These are phyloP conservation scores for Gymnothorax javanicus DNA, from an alignment of 2,797 vertebrate genomes.

Conservation along the genomic window DNA sequence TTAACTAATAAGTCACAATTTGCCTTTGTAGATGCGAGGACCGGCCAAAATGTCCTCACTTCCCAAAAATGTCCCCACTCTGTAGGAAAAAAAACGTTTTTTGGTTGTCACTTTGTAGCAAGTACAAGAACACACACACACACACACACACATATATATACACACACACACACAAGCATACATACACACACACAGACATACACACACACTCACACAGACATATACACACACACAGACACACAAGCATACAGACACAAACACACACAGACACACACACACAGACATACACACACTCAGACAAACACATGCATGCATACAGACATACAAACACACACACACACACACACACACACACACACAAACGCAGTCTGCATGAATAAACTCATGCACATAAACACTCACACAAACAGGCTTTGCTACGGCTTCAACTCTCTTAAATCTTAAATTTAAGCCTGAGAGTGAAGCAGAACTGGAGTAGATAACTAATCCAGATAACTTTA, in stretches of 20 bases:
- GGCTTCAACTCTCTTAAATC: constrained; percentile 59
- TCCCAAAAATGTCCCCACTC: no score
- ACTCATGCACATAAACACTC: constrained; percentile 33
- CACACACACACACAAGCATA: neutral
- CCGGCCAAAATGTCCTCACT: no score
- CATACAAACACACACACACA: constrained; percentile 43
- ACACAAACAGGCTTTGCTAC: constrained; percentile 41
- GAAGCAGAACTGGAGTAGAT: constrained; percentile 79
- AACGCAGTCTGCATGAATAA: no score
- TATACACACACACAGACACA: constrained; percentile 42
- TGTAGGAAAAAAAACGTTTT: no score
- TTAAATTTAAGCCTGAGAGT: constrained; percentile 60
- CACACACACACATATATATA: neutral
- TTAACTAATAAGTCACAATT: no score
- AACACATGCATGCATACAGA: constrained; percentile 40
- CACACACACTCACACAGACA: neutral
- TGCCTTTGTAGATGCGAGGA: no score
- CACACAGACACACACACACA: constrained; percentile 36
- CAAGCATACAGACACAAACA: constrained; percentile 40
- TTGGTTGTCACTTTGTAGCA: no score
- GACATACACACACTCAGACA: neutral
- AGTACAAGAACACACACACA: no score
- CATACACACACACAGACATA: constrained; percentile 3
- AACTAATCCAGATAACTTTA: constrained; percentile 74
- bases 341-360: neutral